phyloP scores from a whole-genome alignment of 2,113 vertebrate genomes.

The Neogobius melanostomus region DNA sequence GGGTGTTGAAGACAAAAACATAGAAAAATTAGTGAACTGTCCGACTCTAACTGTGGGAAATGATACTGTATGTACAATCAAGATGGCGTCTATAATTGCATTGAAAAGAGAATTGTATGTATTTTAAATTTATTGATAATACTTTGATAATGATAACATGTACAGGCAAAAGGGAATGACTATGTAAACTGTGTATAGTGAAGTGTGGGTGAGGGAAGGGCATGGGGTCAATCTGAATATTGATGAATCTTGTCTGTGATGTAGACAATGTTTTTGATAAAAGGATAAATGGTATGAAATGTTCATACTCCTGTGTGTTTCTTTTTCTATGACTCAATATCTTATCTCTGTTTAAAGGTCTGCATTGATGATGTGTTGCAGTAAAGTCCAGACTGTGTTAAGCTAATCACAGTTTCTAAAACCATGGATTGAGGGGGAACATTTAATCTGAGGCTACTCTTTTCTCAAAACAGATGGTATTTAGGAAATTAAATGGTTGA shows the following conservation, averaged over 20 bases:
- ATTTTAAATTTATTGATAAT: slow-evolving; percentile 76
- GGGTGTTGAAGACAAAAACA: slow-evolving; percentile 40
- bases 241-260: slow-evolving; percentile 83
- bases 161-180: slow-evolving; percentile 64
- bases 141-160: slow-evolving; percentile 78
- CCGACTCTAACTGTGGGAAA: slow-evolving; percentile 74
- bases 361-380: background rate
- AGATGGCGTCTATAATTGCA: slow-evolving; percentile 64
- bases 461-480: slow-evolving; percentile 59
- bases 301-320: slow-evolving; percentile 34
- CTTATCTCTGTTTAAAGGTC: slow-evolving; percentile 1
- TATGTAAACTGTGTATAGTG: slow-evolving; percentile 77
- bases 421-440: slow-evolving; percentile 41
- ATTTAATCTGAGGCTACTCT: slow-evolving; percentile 55
- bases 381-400: slow-evolving; percentile 49
- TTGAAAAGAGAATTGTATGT: slow-evolving; percentile 71
- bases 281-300: slow-evolving; percentile 62
- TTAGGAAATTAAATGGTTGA: slow-evolving; percentile 18
- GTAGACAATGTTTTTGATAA: slow-evolving; percentile 78
- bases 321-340: background rate
- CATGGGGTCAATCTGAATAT: slow-evolving; percentile 74
- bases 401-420: slow-evolving; percentile 44
- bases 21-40: slow-evolving; percentile 49
- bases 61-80: slow-evolving; percentile 79
- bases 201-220: slow-evolving; percentile 60